A percentile compares a stretch with the other conserved stretches of the same genome.
These are phyloP conservation scores for Lepus timidus DNA, from an alignment of 2,113 vertebrate genomes.

Conservation along the genomic window DNA sequence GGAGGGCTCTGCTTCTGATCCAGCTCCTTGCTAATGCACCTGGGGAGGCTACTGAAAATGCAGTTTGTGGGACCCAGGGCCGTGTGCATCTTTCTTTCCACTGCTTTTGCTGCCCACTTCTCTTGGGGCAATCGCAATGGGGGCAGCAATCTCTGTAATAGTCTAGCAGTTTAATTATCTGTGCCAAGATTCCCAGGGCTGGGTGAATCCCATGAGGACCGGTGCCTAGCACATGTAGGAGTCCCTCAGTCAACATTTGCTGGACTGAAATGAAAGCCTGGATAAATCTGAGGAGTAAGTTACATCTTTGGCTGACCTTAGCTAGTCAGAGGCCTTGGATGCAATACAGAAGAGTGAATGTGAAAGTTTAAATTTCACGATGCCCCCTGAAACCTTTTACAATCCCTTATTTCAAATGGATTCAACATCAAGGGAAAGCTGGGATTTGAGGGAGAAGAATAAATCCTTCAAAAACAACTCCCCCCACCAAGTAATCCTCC, in stretches of 20 bases:
- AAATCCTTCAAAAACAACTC: neutral
- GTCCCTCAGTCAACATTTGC: neutral
- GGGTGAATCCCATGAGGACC: neutral
- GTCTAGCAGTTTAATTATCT: neutral
- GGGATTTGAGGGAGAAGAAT: neutral
- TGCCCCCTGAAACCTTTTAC: neutral
- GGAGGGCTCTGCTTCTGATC: too few species aligned
- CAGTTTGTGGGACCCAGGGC: neutral
- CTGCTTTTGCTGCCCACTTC: neutral
- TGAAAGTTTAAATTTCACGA: neutral
- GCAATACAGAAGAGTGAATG: neutral
- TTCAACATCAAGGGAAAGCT: constrained; percentile 23
- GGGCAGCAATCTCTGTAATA: neutral
- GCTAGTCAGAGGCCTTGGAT: constrained; percentile 6
- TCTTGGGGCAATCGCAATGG: neutral
- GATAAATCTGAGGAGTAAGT: neutral
- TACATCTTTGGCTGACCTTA: constrained; percentile 35
- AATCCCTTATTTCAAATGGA: neutral
- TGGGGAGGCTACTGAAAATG: too few species aligned
- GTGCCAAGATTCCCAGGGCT: constrained; percentile 5
- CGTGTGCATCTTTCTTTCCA: neutral
- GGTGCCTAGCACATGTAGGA: neutral
- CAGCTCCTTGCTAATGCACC: too few species aligned
- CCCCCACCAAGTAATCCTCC: neutral
- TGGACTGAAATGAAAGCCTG: constrained; percentile 48